Evolutionary conservation across 2,113 vertebrate species (phyloP).

Genomic region (Misgurnus anguillicaudatus): DNA sequence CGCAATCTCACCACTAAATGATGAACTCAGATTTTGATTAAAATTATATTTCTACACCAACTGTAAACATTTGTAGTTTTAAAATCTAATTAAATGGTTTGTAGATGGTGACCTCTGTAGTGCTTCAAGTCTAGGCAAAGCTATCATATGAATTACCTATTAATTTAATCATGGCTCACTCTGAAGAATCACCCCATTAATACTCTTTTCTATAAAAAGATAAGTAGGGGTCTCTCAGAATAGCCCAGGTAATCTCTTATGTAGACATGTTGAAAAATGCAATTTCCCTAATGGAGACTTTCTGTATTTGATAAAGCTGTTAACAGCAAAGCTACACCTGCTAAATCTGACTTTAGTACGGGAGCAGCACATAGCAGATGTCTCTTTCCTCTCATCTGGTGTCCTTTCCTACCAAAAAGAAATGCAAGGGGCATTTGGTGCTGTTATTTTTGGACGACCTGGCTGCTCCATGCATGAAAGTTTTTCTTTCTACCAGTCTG

Average conservation of each 20-base stretch:
- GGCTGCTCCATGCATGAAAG: slow-evolving; percentile 33
- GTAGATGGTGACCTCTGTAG: not conserved
- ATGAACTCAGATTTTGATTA: too few relatives aligned
- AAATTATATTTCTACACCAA: not conserved
- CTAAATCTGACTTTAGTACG: slow-evolving; percentile 1
- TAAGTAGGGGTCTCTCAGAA: slow-evolving; percentile 20
- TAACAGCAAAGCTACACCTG: slow-evolving; percentile 6
- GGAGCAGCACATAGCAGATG: not conserved
- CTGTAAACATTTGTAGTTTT: not conserved
- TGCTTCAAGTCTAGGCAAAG: not conserved
- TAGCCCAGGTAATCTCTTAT: slow-evolving; percentile 41
- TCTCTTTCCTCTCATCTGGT: slow-evolving; percentile 2
- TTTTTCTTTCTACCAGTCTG: slow-evolving; percentile 35
- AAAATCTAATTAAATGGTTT: not conserved
- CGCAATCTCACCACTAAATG: too few relatives aligned
- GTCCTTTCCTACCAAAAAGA: not conserved
- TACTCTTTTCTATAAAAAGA: slow-evolving; percentile 10
- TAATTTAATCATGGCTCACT: slow-evolving; percentile 1
- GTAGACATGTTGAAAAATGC: slow-evolving; percentile 24
- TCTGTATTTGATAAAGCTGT: slow-evolving; percentile 21
- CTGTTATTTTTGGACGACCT: slow-evolving; percentile 61
- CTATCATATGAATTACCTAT: slow-evolving; percentile 1
- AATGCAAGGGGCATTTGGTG: slow-evolving; percentile 57
- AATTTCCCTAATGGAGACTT: slow-evolving; percentile 23
- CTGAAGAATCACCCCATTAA: not conserved